Conservation (phyloP, 2,113 vertebrate genomes). For the Rhizomys pruinosus region DNA sequence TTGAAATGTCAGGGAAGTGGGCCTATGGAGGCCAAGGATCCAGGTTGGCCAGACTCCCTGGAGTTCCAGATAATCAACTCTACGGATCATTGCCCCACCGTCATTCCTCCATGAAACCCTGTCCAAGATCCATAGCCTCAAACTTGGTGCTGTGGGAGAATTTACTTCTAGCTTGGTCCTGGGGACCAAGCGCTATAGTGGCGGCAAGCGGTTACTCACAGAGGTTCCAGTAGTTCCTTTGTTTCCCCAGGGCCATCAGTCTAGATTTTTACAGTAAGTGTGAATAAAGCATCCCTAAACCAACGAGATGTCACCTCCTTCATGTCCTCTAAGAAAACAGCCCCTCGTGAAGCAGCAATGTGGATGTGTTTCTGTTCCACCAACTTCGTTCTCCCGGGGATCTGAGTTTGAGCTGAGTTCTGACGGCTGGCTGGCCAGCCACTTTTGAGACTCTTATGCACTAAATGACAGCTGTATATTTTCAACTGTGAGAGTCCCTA, state of each 20-base stretch:
- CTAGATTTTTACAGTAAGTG: constrained; percentile 39
- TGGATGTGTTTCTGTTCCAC: not conserved
- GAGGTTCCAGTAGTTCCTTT: not conserved
- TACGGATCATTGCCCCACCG: fast-evolving
- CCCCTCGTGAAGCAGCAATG: not conserved
- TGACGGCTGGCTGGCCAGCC: not conserved
- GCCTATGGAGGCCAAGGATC: not conserved
- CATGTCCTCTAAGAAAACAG: not conserved
- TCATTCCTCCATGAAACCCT: fast-evolving
- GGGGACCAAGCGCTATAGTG: not conserved
- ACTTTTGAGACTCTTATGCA: not conserved
- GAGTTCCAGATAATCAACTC: not conserved
- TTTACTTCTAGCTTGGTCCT: not conserved
- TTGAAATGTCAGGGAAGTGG: too few species aligned
- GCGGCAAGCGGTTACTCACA: not conserved
- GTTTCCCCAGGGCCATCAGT: constrained; percentile 2
- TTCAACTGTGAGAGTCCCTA: not conserved
- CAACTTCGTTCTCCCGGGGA: not conserved
- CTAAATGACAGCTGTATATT: not conserved
- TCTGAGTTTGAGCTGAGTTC: not conserved
- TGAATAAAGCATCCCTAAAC: constrained; percentile 56
- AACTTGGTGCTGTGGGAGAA: fast-evolving
- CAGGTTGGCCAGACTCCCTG: not conserved
- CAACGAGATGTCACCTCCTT: constrained; percentile 23
- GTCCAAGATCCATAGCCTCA: fast-evolving